Conservation (phyloP, 2,888 invertebrate species). For the Rugalucina vietnamica region DNA sequence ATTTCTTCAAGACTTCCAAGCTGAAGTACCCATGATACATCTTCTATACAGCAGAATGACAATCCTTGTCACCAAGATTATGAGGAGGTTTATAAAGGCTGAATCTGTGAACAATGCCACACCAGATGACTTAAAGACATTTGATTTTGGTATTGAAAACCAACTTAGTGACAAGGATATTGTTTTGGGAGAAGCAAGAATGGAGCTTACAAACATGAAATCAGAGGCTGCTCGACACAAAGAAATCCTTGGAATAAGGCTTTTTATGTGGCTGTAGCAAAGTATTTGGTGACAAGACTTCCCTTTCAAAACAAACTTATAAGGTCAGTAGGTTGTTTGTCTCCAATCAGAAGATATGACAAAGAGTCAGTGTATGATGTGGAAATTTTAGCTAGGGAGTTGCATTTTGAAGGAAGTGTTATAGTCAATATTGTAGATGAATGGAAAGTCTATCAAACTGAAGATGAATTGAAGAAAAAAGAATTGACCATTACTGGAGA, state of each 20-base stretch:
- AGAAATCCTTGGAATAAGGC: background rate
- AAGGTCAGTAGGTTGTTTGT: background rate
- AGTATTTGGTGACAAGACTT: background rate
- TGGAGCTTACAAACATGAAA: conserved; percentile 24
- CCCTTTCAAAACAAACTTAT: background rate
- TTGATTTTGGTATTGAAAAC: conserved; percentile 14
- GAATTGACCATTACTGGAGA: background rate
- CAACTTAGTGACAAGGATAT: conserved; percentile 35
- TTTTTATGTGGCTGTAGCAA: background rate
- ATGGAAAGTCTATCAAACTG: background rate
- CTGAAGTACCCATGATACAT: background rate
- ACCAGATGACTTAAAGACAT: conserved; percentile 19
- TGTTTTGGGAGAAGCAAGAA: conserved; percentile 29
- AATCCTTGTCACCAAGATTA: background rate
- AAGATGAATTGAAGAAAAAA: background rate
- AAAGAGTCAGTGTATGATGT: background rate
- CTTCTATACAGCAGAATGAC: background rate
- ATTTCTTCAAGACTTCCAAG: background rate
- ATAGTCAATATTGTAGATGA: background rate
- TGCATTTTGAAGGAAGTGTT: background rate
- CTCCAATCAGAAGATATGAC: background rate
- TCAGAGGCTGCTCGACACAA: background rate
- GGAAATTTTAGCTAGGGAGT: background rate
- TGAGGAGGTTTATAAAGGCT: conserved; percentile 25
- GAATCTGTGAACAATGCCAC: conserved; percentile 15